Base-by-base conservation (phyloP, 2,797 vertebrate species). In the Pitangus sulphuratus region DNA sequence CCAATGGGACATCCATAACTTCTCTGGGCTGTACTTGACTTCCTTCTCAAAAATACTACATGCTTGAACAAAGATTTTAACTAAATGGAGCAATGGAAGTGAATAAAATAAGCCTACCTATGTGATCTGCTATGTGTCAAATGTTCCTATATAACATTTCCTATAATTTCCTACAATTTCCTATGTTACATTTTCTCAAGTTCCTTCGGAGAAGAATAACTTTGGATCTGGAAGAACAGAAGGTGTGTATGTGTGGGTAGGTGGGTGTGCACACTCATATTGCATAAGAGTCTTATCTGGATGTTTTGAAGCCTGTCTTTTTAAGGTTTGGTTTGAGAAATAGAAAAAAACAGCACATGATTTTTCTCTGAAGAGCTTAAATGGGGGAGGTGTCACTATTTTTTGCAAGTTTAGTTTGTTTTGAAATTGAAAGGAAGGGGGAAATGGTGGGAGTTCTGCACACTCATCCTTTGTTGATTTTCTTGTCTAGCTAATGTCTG, bases 41-140 rank as follows among this genome's bases (percentile, higher is more conserved):
- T 87, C n/a, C 26, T 75, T n/a, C 57, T 79, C 37, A 69, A 54
- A 84, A 89, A 54, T 33, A 24, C 18, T 30, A 2, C 8, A 24
- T 1, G 1, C 3, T 25, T 68, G 25, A 62, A 14, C 40, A 60
- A 75, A 62, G 15, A 42, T 60, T 89, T 56, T 57, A 69, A 58
- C 31, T 21, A 33, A 79, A 61, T 17, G 61, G 57, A 48, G n/a
- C 56, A 85, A 57, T 31, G 19, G 5, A n/a, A 26, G 45, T 31
- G 12, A 90, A 70, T n/a, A 86, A 19, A 0, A 2, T 48, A 16
- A 68, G 12, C 22, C 33, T 21, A 61, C 13, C 18, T 69, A 2
- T 64, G n/a, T 0, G 1, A 25, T 60, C 54, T 35, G 28, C 12
- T 45, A 1, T 1, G 1, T 15, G 19, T n/a, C 24, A 47, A 22